phyloP scores from a whole-genome alignment of 2,888 invertebrate genomes.

The Xylocampa areola region DNA sequence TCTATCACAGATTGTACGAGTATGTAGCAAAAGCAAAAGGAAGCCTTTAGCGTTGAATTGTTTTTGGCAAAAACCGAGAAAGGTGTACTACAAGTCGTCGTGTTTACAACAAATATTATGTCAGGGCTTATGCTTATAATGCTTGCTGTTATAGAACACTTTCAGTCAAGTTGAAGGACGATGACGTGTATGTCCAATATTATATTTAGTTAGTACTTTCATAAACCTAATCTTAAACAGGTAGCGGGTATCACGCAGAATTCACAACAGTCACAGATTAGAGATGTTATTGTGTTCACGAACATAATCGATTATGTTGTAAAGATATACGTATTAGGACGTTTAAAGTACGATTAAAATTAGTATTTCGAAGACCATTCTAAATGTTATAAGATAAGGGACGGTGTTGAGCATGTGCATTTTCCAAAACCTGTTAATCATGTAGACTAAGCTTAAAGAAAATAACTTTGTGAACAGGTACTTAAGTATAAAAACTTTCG shows the following conservation, averaged over 20 bases:
- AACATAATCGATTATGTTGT: conserved; percentile 44
- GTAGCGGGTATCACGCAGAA: conserved; percentile 32
- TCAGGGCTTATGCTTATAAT: too few species aligned
- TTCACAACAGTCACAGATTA: too few species aligned
- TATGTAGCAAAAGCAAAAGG: background rate
- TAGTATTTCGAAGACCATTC: too few species aligned
- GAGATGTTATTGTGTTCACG: too few species aligned
- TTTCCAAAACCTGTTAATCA: too few species aligned
- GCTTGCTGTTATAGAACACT: too few species aligned
- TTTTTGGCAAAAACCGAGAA: conserved; percentile 7
- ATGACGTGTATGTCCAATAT: conserved; percentile 4
- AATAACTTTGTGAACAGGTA: too few species aligned
- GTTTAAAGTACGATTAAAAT: background rate
- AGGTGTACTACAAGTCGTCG: background rate
- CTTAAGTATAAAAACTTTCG: too few species aligned
- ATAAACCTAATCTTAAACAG: conserved; percentile 32
- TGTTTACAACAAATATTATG: conserved; percentile 6
- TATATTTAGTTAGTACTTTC: conserved; percentile 27
- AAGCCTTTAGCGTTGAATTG: background rate
- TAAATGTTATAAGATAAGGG: too few species aligned
- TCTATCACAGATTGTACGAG: too few species aligned
- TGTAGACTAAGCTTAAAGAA: too few species aligned
- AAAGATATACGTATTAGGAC: conserved; percentile 26
- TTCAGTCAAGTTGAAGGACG: conserved; percentile 51
- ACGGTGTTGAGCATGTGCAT: too few species aligned